Percentiles rank a stretch among this genome's conserved stretches.
phyloP scores from a whole-genome alignment of 2,113 vertebrate species.

The Ariopsis seemanni region DNA sequence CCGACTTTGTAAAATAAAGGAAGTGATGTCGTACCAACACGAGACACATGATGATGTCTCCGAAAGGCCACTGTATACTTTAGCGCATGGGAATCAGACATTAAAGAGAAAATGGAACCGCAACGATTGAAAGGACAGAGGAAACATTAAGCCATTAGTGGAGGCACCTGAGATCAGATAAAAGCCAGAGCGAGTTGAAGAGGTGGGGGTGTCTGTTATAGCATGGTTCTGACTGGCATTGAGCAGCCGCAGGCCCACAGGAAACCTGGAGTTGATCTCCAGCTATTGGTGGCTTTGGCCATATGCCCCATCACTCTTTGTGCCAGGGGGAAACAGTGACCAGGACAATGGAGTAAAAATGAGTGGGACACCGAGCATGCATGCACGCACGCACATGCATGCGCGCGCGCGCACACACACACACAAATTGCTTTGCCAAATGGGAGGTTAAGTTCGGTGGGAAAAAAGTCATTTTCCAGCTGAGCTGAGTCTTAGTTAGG shows the following conservation, averaged over 20 bases:
- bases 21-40: conserved; percentile 20
- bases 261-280: conserved; percentile 37
- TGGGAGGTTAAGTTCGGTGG: conserved; percentile 15
- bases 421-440: conserved; percentile 15
- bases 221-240: conserved; percentile 13
- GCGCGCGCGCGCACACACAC: not conserved
- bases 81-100: conserved; percentile 21
- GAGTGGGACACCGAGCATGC: conserved; percentile 6
- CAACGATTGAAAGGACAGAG: conserved; percentile 33
- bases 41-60: conserved; percentile 5
- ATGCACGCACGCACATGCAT: too few species aligned
- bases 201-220: conserved; percentile 23
- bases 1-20: conserved; percentile 67
- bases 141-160: conserved; percentile 46
- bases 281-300: conserved; percentile 23
- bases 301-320: conserved; percentile 13
- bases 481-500: not conserved
- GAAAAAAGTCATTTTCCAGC: conserved; percentile 24
- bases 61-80: conserved; percentile 35
- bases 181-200: conserved; percentile 30
- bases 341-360: not conserved
- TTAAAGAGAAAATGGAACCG: conserved; percentile 21
- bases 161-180: conserved; percentile 43
- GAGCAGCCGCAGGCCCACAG: conserved; percentile 18
- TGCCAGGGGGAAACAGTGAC: not conserved